Conservation (phyloP, 2,888 invertebrate species). For the Rhingia rostrata region DNA sequence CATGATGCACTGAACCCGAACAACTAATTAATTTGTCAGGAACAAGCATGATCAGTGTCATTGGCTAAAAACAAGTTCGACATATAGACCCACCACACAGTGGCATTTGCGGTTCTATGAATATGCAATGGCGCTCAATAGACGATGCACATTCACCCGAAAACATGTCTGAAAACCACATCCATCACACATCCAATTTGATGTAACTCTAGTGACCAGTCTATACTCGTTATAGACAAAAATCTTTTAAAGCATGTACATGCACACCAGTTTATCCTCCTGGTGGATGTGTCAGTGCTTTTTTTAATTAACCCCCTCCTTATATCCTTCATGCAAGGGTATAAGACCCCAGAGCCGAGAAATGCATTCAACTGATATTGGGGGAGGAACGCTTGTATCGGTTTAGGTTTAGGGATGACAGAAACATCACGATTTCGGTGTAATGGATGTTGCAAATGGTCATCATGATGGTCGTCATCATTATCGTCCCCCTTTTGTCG, state of each 20-base stretch:
- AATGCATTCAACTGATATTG: slow-evolving; percentile 47
- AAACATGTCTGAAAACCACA: slow-evolving; percentile 67
- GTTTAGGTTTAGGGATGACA: slow-evolving; percentile 36
- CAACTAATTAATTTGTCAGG: slow-evolving; percentile 71
- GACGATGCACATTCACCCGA: slow-evolving; percentile 8
- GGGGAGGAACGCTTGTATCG: slow-evolving; percentile 11
- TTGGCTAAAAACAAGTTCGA: slow-evolving; percentile 30
- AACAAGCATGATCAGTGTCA: slow-evolving; percentile 54
- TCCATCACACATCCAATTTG: slow-evolving; percentile 68
- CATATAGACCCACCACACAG: slow-evolving; percentile 45
- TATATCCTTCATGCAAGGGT: neutral
- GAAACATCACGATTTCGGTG: slow-evolving; percentile 40
- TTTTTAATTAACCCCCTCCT: slow-evolving; percentile 55
- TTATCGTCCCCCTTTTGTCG: slow-evolving; percentile 35
- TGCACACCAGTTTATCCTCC: no score
- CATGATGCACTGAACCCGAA: slow-evolving; percentile 33
- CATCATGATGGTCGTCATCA: slow-evolving; percentile 45
- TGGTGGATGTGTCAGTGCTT: slow-evolving; percentile 28
- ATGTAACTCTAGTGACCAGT: slow-evolving; percentile 35
- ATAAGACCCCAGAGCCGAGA: slow-evolving; percentile 7
- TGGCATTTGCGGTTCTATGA: slow-evolving; percentile 53
- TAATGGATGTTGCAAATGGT: slow-evolving; percentile 60
- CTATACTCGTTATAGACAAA: slow-evolving; percentile 16
- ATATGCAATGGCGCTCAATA: slow-evolving; percentile 35
- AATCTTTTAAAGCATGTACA: slow-evolving; percentile 31